phyloP scores from a whole-genome alignment of 2,113 vertebrate species.

The Ranitomeya imitator region DNA sequence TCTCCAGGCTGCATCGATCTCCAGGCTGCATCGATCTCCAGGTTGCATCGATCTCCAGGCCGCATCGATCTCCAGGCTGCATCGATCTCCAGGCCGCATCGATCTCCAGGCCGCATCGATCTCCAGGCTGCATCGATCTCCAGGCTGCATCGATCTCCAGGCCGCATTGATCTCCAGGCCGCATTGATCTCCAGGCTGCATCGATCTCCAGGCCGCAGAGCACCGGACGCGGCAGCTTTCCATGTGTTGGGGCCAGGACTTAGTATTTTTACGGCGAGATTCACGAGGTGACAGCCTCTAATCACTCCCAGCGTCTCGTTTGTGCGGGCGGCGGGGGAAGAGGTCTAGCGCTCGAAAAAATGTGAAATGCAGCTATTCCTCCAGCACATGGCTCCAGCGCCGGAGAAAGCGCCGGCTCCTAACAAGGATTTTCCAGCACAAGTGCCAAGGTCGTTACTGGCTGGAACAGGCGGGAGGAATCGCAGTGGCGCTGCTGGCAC shows the following conservation, averaged over 20 bases:
- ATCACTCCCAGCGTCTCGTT: conserved; percentile 29
- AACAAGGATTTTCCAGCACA: conserved; percentile 38
- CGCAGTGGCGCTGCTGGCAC: conserved; percentile 33
- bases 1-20: no score
- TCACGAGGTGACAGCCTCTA: conserved; percentile 46
- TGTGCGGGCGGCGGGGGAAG: not conserved
- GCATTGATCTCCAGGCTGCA: no score
- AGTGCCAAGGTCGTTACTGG: conserved; percentile 39
- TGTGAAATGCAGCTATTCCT: conserved; percentile 36
- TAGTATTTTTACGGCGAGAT: conserved; percentile 6
- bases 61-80: no score
- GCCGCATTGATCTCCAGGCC: no score
- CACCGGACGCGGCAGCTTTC: not conserved
- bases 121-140: no score
- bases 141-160: no score
- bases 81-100: no score
- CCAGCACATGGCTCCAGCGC: not conserved
- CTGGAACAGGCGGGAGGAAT: conserved; percentile 20
- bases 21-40: no score
- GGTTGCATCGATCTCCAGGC: no score
- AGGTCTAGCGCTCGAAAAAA: not conserved
- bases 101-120: no score
- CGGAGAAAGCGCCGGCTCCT: not conserved
- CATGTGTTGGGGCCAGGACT: not conserved
- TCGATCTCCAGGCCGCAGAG: no score